These are phyloP conservation scores for Protophormia terraenovae DNA, from an alignment of 2,888 invertebrate species.

Conservation along the genomic window DNA sequence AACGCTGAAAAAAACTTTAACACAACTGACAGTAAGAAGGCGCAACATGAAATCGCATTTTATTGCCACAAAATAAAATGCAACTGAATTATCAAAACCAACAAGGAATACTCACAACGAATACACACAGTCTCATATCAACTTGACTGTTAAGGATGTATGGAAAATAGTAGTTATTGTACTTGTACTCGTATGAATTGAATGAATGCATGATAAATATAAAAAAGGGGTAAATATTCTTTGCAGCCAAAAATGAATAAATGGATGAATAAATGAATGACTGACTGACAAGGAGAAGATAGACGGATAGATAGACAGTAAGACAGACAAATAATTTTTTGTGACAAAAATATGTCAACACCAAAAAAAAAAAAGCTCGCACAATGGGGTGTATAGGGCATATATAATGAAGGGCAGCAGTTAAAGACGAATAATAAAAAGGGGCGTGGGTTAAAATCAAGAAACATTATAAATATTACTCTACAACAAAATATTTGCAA, in stretches of 20 bases:
- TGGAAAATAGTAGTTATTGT: slow-evolving; percentile 54
- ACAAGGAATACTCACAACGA: slow-evolving; percentile 52
- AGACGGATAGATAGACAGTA: slow-evolving; percentile 48
- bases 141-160: slow-evolving; percentile 60
- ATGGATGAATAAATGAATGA: slow-evolving; percentile 62
- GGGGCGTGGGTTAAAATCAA: not conserved
- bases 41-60: slow-evolving; percentile 64
- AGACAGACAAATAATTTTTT: slow-evolving; percentile 30
- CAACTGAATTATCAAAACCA: slow-evolving; percentile 68
- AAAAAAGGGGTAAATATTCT: slow-evolving; percentile 42
- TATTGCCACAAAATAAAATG: slow-evolving; percentile 66
- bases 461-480: slow-evolving; percentile 8
- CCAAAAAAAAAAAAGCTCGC: not conserved
- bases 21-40: slow-evolving; percentile 62
- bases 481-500: not conserved
- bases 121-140: slow-evolving; percentile 48
- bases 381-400: not conserved
- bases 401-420: slow-evolving; percentile 21
- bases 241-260: slow-evolving; percentile 33
- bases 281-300: slow-evolving; percentile 36
- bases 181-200: slow-evolving; percentile 21
- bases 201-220: slow-evolving; percentile 31
- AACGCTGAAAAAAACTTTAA: slow-evolving; percentile 5
- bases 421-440: not conserved
- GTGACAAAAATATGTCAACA: slow-evolving; percentile 51